Evolutionary conservation across 2,113 vertebrate species (phyloP).

Genomic region (Hymenochirus boettgeri): DNA sequence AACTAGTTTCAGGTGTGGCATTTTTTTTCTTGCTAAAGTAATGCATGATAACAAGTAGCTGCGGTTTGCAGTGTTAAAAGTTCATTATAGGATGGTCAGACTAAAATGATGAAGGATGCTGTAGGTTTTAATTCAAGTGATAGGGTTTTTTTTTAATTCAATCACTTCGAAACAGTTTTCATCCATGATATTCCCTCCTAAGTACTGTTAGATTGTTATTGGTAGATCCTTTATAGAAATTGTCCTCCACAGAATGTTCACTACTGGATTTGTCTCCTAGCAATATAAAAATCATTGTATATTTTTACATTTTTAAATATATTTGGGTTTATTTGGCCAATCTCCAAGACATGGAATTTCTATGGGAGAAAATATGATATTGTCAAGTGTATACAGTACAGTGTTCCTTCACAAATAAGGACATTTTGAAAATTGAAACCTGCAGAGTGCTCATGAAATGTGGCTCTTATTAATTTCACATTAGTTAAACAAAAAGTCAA

Average conservation of each 20-base stretch:
- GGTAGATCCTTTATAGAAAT: not conserved
- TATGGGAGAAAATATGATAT: constrained; percentile 1
- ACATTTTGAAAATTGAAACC: constrained; percentile 37
- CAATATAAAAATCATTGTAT: not conserved
- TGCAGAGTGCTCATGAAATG: constrained; percentile 29
- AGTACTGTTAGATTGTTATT: no score
- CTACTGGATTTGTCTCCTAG: not conserved
- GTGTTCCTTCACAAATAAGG: constrained; percentile 22
- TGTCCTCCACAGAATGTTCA: not conserved
- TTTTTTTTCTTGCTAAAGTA: no score
- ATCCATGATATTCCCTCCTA: no score
- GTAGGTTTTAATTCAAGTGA: no score
- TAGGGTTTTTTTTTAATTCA: no score
- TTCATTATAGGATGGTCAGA: no score
- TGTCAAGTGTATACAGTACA: constrained; percentile 1
- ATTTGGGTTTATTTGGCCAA: not conserved
- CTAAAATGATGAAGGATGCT: no score
- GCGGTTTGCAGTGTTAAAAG: no score
- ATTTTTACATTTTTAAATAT: not conserved
- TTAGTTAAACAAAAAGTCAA: constrained; percentile 42
- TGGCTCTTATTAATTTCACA: constrained; percentile 38
- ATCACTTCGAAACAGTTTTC: no score
- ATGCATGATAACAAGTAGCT: no score
- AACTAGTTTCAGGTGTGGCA: no score
- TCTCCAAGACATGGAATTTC: not conserved